Base-by-base conservation (phyloP, 2,888 invertebrate genomes). In the Brenthis hecate region DNA sequence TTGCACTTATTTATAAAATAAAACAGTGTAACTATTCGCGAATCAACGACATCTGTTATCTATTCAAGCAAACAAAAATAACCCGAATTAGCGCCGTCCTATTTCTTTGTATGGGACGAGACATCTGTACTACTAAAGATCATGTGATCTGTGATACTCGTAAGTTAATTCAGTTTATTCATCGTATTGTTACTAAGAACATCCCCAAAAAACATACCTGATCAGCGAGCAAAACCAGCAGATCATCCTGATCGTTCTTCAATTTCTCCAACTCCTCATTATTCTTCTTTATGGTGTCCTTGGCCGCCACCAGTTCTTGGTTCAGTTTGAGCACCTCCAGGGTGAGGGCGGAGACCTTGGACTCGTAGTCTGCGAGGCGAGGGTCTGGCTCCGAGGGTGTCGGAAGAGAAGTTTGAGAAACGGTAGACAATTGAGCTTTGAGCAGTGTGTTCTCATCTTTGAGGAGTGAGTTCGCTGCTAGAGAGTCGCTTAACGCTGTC, bases 191-290 rank as follows among this genome's bases (percentile, higher is more conserved):
- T 28, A 28, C 28, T 4, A 28, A 28, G 28, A 28, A 28, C 3
- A 28, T 4, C 28, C 4, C 4, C 16, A 16, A 51, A 14, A 43
- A 32, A 51, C 75, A 65, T 61, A 92, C 99, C 93, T 99, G 98
- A 85, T 99, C 98, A 0, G 97, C 96, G 53, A 99, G 91, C 69
- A 99, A 88, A 80, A 97, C 96, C 67, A 99, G 87, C 72, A 99
- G 88, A 87, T 99, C 98, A 77, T 99, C 99, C 85, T 99, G 99
- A 81, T 99, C 99, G 81, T 96, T 97, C 81, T 94, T 95, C 72
- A 98, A 81, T 74, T 94, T 94, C 54, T 94, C 94, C 75, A 96
- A 81, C 75, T 96, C 95, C 0, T 83, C 85, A 0, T 68, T 74
- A 0, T 80, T 73, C 1, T 50, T 72, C 48, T 62, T 75, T 73